Percentiles rank a stretch among this genome's conserved stretches.
These are phyloP conservation scores for Eulemur coronatus DNA, from an alignment of 2,797 vertebrate species.

Conservation along the genomic window DNA sequence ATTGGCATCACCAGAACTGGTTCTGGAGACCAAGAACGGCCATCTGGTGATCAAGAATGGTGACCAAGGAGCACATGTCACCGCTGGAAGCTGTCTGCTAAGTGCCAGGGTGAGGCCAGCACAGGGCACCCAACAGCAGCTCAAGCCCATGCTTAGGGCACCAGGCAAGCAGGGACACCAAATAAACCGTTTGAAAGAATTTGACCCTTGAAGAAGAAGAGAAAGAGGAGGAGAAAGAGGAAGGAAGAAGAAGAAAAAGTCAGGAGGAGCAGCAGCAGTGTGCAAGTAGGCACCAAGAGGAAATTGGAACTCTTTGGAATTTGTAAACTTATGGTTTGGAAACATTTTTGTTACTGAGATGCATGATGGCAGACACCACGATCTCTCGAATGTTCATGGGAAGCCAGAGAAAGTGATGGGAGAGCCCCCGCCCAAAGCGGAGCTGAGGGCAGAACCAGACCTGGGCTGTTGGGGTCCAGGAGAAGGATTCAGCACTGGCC, in stretches of 20 bases:
- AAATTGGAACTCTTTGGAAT: background rate
- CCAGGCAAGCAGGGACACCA: background rate
- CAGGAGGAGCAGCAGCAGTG: background rate
- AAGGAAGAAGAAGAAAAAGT: background rate
- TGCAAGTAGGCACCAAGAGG: background rate
- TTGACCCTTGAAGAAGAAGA: background rate
- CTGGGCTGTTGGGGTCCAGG: background rate
- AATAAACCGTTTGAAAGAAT: background rate
- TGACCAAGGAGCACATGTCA: background rate
- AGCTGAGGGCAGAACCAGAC: background rate
- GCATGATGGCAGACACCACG: rapidly evolving
- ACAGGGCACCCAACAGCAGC: background rate
- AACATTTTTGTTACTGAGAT: background rate
- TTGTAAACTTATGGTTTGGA: background rate
- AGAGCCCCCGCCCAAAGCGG: rapidly evolving
- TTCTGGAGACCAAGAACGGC: background rate
- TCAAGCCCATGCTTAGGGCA: background rate
- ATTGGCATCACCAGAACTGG: background rate
- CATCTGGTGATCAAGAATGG: background rate
- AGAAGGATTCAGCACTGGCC: background rate
- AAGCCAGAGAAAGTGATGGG: rapidly evolving
- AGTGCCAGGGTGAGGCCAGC: background rate
- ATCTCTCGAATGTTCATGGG: rapidly evolving
- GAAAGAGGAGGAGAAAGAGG: background rate
- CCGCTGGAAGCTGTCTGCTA: background rate